A percentile compares a stretch with the other conserved stretches of the same genome.
Evolutionary conservation across 2,888 invertebrate species (phyloP).

Genomic region (Ptychoptera contaminata): DNA sequence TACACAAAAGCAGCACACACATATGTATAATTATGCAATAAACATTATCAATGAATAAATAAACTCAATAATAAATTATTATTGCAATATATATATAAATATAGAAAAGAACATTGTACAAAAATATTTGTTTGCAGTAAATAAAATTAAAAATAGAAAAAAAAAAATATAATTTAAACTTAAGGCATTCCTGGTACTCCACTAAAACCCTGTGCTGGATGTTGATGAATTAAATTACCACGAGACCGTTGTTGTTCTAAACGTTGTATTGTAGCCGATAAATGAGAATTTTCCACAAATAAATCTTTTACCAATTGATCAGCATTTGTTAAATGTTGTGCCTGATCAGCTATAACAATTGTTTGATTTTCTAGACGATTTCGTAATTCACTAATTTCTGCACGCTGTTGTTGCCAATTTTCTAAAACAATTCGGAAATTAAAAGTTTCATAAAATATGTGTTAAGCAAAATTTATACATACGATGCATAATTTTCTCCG

Average conservation of each 20-base stretch:
- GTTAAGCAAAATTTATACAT: constrained; percentile 22
- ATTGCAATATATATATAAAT: no score
- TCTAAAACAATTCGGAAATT: constrained; percentile 19
- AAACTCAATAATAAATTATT: no score
- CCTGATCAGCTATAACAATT: constrained; percentile 34
- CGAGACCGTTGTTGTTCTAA: constrained; percentile 28
- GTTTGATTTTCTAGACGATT: constrained; percentile 34
- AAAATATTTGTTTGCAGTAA: no score
- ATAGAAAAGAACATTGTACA: no score
- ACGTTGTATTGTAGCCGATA: constrained; percentile 40
- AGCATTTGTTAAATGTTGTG: constrained; percentile 52
- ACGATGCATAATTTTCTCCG: constrained; percentile 47
- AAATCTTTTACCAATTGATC: constrained; percentile 68
- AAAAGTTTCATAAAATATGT: background rate
- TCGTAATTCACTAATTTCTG: constrained; percentile 32
- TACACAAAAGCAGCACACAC: no score
- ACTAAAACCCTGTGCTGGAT: constrained; percentile 17
- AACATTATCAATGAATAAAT: no score
- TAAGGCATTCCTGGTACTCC: constrained; percentile 20
- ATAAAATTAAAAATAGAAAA: background rate
- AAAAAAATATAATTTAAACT: constrained; percentile 5
- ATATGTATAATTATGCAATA: no score
- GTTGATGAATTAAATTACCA: constrained; percentile 26
- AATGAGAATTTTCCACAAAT: constrained; percentile 70
- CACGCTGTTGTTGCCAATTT: constrained; percentile 31